Evolutionary conservation across 2,888 invertebrate genomes (phyloP).

Genomic region (Drosophila subquinaria): DNA sequence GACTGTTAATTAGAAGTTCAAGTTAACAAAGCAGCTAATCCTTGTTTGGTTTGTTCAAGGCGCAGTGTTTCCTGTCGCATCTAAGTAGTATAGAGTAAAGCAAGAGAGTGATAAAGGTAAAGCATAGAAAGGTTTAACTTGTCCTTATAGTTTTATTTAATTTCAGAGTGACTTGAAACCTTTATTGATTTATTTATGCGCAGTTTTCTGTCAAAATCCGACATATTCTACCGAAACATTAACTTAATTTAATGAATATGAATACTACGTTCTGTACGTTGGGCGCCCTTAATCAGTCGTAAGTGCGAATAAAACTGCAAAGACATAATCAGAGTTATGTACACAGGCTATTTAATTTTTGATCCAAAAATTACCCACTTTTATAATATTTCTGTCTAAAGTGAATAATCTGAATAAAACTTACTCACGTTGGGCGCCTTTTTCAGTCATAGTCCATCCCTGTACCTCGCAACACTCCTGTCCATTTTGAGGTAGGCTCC

Average conservation of each 20-base stretch:
- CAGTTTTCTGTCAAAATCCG: neutral
- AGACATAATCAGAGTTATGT: no score
- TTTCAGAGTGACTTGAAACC: neutral
- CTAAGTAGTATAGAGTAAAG: no score
- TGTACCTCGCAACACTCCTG: constrained; percentile 11
- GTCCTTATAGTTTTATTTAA: neutral
- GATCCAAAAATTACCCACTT: no score
- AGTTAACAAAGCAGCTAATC: constrained; percentile 28
- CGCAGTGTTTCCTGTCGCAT: constrained; percentile 3
- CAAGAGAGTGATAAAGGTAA: neutral
- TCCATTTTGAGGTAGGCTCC: constrained; percentile 31
- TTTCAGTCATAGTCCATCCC: constrained; percentile 13
- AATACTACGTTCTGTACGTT: no score
- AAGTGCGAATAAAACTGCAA: no score
- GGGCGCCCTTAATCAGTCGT: no score
- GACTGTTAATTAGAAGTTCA: constrained; percentile 32
- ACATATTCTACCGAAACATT: no score
- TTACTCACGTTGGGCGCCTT: neutral
- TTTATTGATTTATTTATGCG: neutral
- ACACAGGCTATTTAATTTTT: no score
- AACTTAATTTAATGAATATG: no score
- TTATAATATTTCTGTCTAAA: neutral
- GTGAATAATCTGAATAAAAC: no score
- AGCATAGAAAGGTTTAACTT: neutral
- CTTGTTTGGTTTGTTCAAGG: constrained; percentile 20